phyloP scores from a whole-genome alignment of 2,888 invertebrate genomes.

The Sesamia inferens region DNA sequence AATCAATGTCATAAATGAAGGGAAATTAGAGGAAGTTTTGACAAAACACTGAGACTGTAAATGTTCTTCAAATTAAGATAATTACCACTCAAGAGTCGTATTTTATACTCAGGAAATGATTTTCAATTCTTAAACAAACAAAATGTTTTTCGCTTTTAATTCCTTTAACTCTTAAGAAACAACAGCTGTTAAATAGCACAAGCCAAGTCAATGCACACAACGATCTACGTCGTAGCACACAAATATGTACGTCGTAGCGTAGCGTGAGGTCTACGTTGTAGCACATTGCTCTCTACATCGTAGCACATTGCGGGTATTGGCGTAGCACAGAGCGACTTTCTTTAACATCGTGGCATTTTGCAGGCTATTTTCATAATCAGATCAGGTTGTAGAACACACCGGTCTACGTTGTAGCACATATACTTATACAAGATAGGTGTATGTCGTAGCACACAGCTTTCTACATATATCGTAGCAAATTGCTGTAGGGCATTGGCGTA shows the following conservation, averaged over 20 bases:
- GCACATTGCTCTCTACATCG: neutral
- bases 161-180: neutral
- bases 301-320: neutral
- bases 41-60: no score
- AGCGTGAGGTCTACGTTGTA: neutral
- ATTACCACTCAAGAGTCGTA: neutral
- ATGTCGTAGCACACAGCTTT: no score
- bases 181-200: neutral
- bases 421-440: no score
- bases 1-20: no score
- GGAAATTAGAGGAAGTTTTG: no score
- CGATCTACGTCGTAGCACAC: neutral
- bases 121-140: neutral
- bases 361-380: no score
- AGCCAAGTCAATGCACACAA: neutral
- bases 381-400: no score
- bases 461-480: no score
- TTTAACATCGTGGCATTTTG: neutral
- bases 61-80: no score
- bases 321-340: neutral
- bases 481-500: no score
- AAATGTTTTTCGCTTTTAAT: neutral
- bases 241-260: neutral
- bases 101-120: neutral
- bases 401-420: no score